Evolutionary conservation across 2,113 vertebrate genomes (phyloP).

Genomic region (Morone saxatilis): DNA sequence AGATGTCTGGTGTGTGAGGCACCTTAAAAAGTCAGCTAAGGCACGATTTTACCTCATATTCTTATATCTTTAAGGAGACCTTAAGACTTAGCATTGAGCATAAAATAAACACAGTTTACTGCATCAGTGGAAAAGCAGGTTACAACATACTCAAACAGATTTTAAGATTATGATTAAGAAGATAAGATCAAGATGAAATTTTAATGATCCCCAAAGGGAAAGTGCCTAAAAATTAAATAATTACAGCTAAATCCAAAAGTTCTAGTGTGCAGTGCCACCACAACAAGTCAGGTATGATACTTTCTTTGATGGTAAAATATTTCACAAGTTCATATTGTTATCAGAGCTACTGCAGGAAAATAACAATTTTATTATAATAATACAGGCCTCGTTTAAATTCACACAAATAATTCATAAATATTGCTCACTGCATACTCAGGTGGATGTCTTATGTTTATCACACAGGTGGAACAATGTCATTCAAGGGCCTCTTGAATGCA

Average conservation of each 20-base stretch:
- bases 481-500: not conserved
- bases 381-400: not conserved
- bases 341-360: constrained; percentile 9
- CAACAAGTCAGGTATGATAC: constrained; percentile 33
- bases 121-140: constrained; percentile 70
- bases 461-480: not conserved
- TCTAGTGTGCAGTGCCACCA: constrained; percentile 2
- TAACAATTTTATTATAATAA: not conserved
- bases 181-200: constrained; percentile 74
- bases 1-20: constrained; percentile 34
- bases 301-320: not conserved
- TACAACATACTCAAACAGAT: constrained; percentile 66
- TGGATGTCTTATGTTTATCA: not conserved
- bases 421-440: constrained; percentile 18
- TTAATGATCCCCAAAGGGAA: constrained; percentile 73
- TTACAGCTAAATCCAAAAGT: constrained; percentile 59
- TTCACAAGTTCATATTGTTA: not conserved
- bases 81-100: not conserved
- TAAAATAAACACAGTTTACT: constrained; percentile 56
- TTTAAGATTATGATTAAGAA: constrained; percentile 69
- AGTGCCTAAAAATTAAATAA: constrained; percentile 66
- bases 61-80: constrained; percentile 8
- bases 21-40: constrained; percentile 40
- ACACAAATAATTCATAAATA: constrained; percentile 55
- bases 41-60: constrained; percentile 32